Evolutionary conservation across 1,140 invertebrate species (phyloP).

Genomic region (Phthorimaea operculella): DNA sequence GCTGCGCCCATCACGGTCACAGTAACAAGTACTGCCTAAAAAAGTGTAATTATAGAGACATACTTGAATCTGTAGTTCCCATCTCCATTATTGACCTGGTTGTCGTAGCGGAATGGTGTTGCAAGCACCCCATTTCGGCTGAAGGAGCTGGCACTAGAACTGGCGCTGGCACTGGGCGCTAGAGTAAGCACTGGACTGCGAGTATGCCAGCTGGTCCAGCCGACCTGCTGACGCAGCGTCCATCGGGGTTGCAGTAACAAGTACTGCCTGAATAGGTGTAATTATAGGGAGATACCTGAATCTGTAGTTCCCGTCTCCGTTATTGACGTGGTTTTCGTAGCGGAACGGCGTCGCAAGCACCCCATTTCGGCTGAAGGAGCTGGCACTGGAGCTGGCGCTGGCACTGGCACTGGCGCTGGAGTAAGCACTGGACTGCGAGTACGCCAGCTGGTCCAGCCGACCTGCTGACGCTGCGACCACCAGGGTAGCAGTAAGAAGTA

Average conservation of each 20-base stretch:
- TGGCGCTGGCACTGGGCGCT: not conserved
- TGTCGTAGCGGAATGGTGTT: slow-evolving; percentile 43
- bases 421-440: not conserved
- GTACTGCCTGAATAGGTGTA: too few species aligned
- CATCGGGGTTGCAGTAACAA: too few species aligned
- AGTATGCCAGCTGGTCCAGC: slow-evolving; percentile 31
- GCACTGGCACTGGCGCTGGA: slow-evolving; percentile 3
- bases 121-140: slow-evolving; percentile 11
- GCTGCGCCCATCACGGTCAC: too few species aligned
- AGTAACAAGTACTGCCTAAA: too few species aligned
- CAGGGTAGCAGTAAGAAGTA: slow-evolving; percentile 24
- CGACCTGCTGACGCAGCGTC: slow-evolving; percentile 30
- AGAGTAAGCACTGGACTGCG: not conserved
- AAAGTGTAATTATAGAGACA: too few species aligned
- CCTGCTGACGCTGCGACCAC: slow-evolving; percentile 28
- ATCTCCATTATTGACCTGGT: slow-evolving; percentile 52
- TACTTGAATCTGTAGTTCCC: slow-evolving; percentile 55
- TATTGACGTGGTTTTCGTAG: slow-evolving; percentile 52
- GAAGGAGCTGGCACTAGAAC: not conserved
- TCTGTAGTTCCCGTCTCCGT: slow-evolving; percentile 53
- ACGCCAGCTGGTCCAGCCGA: slow-evolving; percentile 36
- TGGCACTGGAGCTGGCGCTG: not conserved
- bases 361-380: not conserved
- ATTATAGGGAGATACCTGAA: too few species aligned
- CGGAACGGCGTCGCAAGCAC: slow-evolving; percentile 33